phyloP scores from a whole-genome alignment of 2,888 invertebrate species.

The Rhagonycha lutea region DNA sequence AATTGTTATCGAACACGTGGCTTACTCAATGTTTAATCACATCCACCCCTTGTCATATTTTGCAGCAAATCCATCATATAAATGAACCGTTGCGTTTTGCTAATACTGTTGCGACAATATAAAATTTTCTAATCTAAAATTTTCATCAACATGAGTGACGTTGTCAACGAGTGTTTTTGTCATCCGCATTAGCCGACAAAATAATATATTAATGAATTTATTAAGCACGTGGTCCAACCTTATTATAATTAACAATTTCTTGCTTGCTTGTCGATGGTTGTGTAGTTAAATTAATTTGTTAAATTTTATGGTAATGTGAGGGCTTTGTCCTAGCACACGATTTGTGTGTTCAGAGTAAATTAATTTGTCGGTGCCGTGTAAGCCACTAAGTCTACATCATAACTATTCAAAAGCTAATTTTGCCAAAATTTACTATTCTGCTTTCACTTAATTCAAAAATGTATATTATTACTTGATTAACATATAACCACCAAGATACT shows the following conservation, averaged over 20 bases:
- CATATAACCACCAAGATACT: not conserved
- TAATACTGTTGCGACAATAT: not conserved
- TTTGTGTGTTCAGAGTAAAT: not conserved
- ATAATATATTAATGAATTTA: not conserved
- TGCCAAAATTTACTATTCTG: not conserved
- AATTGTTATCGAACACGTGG: constrained; percentile 34
- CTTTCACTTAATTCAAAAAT: not conserved
- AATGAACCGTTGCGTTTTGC: constrained; percentile 16
- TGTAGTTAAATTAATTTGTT: not conserved
- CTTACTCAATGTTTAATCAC: constrained; percentile 31
- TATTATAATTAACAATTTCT: not conserved
- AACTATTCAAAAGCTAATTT: not conserved
- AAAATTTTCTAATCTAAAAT: not conserved
- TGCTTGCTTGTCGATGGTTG: not conserved
- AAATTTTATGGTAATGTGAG: not conserved
- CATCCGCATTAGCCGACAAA: not conserved
- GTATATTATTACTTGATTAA: not conserved
- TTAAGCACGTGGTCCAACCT: not conserved
- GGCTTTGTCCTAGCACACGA: not conserved
- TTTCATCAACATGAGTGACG: not conserved
- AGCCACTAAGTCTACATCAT: not conserved
- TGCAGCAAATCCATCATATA: constrained; percentile 12
- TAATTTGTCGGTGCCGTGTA: not conserved
- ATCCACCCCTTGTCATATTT: constrained; percentile 14
- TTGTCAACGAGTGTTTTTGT: not conserved